Conservation (phyloP, 2,797 vertebrate genomes). For the Chiroxiphia lanceolata region DNA sequence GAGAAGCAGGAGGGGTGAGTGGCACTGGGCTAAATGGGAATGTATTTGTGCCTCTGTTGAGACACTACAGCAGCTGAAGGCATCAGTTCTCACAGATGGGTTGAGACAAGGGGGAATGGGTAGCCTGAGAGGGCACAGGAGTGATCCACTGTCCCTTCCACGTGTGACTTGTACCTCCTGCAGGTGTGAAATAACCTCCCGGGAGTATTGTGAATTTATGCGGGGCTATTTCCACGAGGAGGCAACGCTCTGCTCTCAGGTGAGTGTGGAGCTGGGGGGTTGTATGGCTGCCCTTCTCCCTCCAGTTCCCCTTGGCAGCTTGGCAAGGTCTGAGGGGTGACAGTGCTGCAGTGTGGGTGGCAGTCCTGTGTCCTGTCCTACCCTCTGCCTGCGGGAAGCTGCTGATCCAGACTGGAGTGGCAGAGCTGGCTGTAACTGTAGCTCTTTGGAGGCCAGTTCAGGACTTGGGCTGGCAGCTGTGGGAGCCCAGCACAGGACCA, state of each 20-base stretch:
- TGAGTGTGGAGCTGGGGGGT: constrained; percentile 27
- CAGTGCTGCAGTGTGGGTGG: neutral
- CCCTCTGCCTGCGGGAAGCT: neutral
- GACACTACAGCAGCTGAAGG: neutral
- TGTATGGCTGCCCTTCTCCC: too few relatives aligned
- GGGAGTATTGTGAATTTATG: constrained; percentile 99
- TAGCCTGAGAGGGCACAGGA: neutral
- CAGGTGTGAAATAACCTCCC: constrained; percentile 98
- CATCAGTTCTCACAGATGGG: neutral
- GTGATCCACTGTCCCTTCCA: neutral
- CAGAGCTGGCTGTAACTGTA: neutral
- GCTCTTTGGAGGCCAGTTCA: neutral
- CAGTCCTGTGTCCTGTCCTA: neutral
- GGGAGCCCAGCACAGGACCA: neutral
- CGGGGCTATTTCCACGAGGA: constrained; percentile 96
- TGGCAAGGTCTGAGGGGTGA: neutral
- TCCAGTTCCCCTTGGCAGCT: neutral
- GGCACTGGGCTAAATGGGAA: neutral
- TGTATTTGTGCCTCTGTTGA: neutral
- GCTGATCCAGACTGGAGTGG: neutral
- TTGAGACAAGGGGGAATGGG: neutral
- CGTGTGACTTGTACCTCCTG: neutral
- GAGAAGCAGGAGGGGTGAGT: neutral
- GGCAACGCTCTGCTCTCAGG: constrained; percentile 97
- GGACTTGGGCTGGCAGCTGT: neutral